Percentiles rank a stretch among this genome's conserved stretches.
phyloP scores from a whole-genome alignment of 2,797 vertebrate genomes.

The Melanotaenia nigrans region DNA sequence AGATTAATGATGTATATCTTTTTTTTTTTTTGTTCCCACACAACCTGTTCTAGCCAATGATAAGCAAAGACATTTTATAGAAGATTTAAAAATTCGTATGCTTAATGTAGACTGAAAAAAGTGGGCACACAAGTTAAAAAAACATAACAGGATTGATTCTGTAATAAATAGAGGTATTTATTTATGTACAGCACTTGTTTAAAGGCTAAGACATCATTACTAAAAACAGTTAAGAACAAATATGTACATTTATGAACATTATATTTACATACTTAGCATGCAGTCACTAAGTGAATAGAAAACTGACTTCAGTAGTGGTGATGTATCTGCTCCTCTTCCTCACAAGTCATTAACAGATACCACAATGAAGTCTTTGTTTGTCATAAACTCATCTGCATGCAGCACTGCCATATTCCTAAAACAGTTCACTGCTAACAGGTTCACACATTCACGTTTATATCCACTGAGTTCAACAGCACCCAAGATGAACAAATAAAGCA shows the following conservation, averaged over 20 bases:
- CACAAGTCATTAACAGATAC: conserved; percentile 1
- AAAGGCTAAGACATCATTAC: conserved; percentile 38
- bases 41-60: background rate
- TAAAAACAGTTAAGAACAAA: conserved; percentile 45
- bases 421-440: conserved; percentile 44
- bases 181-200: conserved; percentile 70
- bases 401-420: conserved; percentile 31
- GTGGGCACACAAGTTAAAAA: background rate
- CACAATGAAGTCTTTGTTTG: conserved; percentile 3
- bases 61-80: background rate
- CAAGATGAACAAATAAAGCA: conserved; percentile 31
- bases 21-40: background rate
- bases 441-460: conserved; percentile 21
- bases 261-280: conserved; percentile 71
- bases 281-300: conserved; percentile 27
- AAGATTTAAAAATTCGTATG: background rate
- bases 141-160: conserved; percentile 46
- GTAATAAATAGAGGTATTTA: conserved; percentile 82
- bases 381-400: conserved; percentile 14
- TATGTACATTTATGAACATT: conserved; percentile 79
- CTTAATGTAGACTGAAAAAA: background rate
- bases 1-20: too few relatives aligned
- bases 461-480: conserved; percentile 44
- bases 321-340: conserved; percentile 12
- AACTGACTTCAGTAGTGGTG: conserved; percentile 7